These are phyloP conservation scores for Musca vetustissima DNA, from an alignment of 1,140 invertebrate species.

Conservation along the genomic window DNA sequence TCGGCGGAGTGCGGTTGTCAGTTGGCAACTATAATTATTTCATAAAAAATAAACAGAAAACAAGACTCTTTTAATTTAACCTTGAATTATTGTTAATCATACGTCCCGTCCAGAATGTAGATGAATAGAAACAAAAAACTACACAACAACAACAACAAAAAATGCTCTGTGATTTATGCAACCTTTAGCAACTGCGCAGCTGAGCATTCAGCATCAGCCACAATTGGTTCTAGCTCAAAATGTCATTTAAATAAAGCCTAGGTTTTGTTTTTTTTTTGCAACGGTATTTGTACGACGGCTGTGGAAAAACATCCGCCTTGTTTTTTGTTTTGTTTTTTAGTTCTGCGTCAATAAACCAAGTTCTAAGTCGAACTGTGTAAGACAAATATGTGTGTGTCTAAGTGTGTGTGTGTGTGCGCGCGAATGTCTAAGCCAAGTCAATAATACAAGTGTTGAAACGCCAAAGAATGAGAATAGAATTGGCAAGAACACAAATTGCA, in stretches of 20 bases:
- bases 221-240: not conserved
- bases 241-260: slow-evolving; percentile 12
- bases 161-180: not conserved
- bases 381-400: not conserved
- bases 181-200: slow-evolving; percentile 3
- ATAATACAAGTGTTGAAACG: not conserved
- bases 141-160: not conserved
- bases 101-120: not conserved
- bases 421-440: not conserved
- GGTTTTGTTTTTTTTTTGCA: too few relatives aligned
- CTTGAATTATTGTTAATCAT: slow-evolving; percentile 20
- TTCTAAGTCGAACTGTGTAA: not conserved
- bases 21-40: too few relatives aligned
- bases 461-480: slow-evolving; percentile 5
- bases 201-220: not conserved
- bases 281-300: not conserved
- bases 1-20: too few relatives aligned
- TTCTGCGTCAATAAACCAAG: not conserved
- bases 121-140: not conserved
- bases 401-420: not conserved
- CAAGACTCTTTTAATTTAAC: slow-evolving; percentile 1
- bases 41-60: too few relatives aligned
- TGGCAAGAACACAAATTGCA: not conserved
- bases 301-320: slow-evolving; percentile 16
- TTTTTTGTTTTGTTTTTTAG: not conserved